Conservation (phyloP, 2,113 vertebrate species). For the Lepidothrix coronata region DNA sequence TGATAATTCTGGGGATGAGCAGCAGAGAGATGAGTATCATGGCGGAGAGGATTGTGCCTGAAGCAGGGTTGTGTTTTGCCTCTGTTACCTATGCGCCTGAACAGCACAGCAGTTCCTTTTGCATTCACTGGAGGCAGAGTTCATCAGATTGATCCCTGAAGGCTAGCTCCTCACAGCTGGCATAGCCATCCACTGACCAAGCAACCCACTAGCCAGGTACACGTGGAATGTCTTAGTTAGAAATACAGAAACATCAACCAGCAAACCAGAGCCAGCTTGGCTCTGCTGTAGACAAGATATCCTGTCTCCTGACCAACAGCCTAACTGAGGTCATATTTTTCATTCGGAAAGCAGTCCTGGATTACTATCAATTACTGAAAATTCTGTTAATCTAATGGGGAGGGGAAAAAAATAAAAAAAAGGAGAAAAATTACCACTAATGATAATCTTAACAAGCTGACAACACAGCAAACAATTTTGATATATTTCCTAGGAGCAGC, state of each 20-base stretch:
- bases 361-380: not conserved
- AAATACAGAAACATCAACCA: not conserved
- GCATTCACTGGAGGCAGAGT: not conserved
- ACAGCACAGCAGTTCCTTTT: not conserved
- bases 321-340: not conserved
- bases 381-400: not conserved
- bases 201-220: not conserved
- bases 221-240: not conserved
- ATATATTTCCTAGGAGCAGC: not conserved
- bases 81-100: not conserved
- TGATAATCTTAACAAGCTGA: not conserved
- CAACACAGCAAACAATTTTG: not conserved
- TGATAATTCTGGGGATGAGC: not conserved
- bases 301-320: not conserved
- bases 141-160: not conserved
- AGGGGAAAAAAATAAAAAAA: not conserved
- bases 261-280: not conserved
- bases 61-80: not conserved
- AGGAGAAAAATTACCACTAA: not conserved
- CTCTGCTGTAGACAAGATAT: not conserved
- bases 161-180: not conserved
- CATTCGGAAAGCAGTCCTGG: not conserved
- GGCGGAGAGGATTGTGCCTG: not conserved
- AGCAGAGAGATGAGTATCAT: not conserved
- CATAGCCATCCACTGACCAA: not conserved